These are phyloP conservation scores for Phyllostomus hastatus DNA, from an alignment of 2,113 vertebrate genomes.

Conservation along the genomic window DNA sequence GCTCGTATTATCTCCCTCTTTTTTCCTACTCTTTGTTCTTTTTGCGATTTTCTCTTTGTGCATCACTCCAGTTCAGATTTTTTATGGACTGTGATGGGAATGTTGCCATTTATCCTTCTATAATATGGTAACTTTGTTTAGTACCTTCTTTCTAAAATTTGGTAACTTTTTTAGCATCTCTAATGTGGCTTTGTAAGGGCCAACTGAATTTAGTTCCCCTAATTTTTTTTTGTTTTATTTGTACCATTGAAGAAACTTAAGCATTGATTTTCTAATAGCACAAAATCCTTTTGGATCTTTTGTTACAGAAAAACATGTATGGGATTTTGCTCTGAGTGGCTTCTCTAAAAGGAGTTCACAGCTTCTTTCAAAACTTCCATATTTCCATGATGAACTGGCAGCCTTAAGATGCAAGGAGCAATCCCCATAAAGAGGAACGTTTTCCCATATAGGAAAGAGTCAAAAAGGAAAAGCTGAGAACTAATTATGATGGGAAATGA, in stretches of 20 bases:
- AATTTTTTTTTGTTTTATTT: conserved; percentile 42
- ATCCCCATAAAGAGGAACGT: conserved; percentile 3
- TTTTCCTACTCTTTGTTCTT: conserved; percentile 6
- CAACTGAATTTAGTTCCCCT: conserved; percentile 21
- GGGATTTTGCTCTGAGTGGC: background rate
- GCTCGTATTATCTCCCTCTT: background rate
- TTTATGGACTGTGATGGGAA: background rate
- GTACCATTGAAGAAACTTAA: background rate
- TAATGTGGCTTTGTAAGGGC: background rate
- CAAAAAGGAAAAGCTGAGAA: conserved; percentile 22
- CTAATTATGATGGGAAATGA: conserved; percentile 47
- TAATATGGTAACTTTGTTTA: background rate
- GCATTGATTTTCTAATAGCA: conserved; percentile 35
- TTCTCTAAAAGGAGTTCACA: conserved; percentile 9
- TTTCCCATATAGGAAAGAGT: conserved; percentile 35
- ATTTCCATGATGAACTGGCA: conserved; percentile 25
- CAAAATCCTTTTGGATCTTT: conserved; percentile 41
- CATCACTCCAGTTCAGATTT: background rate
- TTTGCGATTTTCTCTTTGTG: conserved; percentile 19
- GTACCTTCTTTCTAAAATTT: background rate
- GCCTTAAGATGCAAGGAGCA: conserved; percentile 39
- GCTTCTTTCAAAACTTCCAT: conserved; percentile 36
- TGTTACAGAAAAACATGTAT: conserved; percentile 17
- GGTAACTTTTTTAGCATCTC: background rate
- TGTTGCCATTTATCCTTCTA: background rate